Evolutionary conservation across 2,113 vertebrate species (phyloP).

Genomic region (Neogale vison): DNA sequence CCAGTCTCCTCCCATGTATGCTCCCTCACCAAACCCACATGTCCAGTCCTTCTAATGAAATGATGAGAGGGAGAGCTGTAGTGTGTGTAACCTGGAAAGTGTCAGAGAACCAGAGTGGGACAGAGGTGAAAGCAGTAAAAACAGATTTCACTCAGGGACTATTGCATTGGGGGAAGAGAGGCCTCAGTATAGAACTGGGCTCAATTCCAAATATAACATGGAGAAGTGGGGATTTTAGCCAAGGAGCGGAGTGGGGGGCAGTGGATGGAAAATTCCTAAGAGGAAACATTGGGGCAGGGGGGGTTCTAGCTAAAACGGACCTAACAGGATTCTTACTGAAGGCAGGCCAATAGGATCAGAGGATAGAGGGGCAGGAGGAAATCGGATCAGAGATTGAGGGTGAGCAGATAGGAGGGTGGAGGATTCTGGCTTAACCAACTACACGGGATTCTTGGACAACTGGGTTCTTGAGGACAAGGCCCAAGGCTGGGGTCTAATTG

Average conservation of each 20-base stretch:
- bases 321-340: neutral
- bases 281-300: fast-evolving
- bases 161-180: neutral
- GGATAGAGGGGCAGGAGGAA: fast-evolving
- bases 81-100: neutral
- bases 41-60: neutral
- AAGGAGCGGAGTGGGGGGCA: neutral
- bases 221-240: too few species aligned
- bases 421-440: neutral
- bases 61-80: neutral
- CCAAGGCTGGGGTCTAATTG: too few species aligned
- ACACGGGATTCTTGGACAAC: neutral
- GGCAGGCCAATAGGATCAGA: neutral
- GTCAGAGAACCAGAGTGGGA: neutral
- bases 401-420: neutral
- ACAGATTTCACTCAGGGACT: neutral
- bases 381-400: neutral
- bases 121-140: neutral
- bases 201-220: neutral
- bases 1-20: too few species aligned
- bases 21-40: neutral
- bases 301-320: neutral
- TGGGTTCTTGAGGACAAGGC: neutral
- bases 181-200: neutral
- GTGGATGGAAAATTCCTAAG: neutral